phyloP scores from a whole-genome alignment of 2,113 vertebrate species.

The Rhagologus leucostigma region DNA sequence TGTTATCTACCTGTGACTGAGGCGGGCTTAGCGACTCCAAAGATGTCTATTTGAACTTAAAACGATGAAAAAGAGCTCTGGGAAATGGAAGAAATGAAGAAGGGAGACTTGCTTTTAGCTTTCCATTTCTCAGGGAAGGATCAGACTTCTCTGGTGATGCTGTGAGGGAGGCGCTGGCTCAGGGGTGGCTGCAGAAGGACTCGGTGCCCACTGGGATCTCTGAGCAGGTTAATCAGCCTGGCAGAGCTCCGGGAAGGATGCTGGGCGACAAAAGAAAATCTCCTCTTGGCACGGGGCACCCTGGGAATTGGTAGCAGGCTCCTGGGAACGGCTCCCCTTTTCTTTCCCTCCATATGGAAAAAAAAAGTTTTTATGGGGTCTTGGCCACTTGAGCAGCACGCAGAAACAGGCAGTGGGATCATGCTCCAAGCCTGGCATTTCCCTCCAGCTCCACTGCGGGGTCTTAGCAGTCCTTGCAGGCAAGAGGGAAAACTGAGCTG shows the following conservation, averaged over 20 bases:
- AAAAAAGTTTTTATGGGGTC: neutral
- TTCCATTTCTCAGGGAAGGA: neutral
- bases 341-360: constrained; percentile 1
- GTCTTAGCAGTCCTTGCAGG: neutral
- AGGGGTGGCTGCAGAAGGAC: neutral
- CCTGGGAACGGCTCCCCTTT: constrained; percentile 3
- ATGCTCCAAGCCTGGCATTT: neutral
- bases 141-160: neutral
- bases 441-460: neutral
- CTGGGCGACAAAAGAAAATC: neutral
- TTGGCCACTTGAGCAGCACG: neutral
- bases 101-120: neutral
- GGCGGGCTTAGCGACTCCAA: neutral
- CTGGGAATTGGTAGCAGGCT: neutral
- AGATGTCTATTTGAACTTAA: neutral
- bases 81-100: neutral
- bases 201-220: rapidly evolving
- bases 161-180: neutral
- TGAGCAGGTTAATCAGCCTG: neutral
- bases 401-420: neutral
- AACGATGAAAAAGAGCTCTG: neutral
- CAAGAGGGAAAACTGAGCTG: neutral
- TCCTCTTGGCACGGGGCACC: neutral
- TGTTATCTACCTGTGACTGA: neutral
- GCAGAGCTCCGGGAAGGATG: neutral